Evolutionary conservation across 1,140 invertebrate genomes (phyloP), one percentile per base, ranked within the genome.

Genomic region (Acromyrmex charruanus): DNA sequence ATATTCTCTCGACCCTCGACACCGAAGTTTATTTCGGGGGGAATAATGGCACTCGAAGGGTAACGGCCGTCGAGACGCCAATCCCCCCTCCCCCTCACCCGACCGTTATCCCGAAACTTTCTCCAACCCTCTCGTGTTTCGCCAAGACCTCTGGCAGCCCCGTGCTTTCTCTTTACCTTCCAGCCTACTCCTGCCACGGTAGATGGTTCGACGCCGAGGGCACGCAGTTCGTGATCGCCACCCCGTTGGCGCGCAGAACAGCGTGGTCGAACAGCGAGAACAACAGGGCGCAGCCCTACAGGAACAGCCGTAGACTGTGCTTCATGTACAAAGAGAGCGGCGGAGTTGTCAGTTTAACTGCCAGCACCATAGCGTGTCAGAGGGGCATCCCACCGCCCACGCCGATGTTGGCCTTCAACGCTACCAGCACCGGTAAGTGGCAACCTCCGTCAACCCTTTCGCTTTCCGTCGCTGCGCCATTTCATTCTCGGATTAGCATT

Each of bases 101-200:
- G 25, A 16, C 39, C 55, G 55, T 75, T 84, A 89, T 89, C 88
- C 82, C 10, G n/a, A 39, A 75, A 89, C 87, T 89, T 89, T 58
- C 79, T 88, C 53, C 69, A 53, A 61, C 31, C 25, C 58, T 28
- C 18, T 39, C 9, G 31, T 21, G 16, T 35, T 18, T 35, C 58
- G 72, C 58, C 12, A 81, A 77, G 68, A 61, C 58, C 44, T 65
- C 61, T 53, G 18, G 55, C 59, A 84, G 55, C 21, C 51, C 28
- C 80, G 31, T 10, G 75, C 65, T 81, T 63, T 88, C 65, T 65
- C 79, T 66, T 68, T 80, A 53, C 85, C 88, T 95, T 95, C 9
- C 95, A 98, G 98, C 97, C 89, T 98, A 98, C 95, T 97, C 97
- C 2, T 98, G 98, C 95, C 97, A 98, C 93, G 98, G 98, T 86